Base-by-base conservation (phyloP, 2,113 vertebrate species). In the Gulo gulo region DNA sequence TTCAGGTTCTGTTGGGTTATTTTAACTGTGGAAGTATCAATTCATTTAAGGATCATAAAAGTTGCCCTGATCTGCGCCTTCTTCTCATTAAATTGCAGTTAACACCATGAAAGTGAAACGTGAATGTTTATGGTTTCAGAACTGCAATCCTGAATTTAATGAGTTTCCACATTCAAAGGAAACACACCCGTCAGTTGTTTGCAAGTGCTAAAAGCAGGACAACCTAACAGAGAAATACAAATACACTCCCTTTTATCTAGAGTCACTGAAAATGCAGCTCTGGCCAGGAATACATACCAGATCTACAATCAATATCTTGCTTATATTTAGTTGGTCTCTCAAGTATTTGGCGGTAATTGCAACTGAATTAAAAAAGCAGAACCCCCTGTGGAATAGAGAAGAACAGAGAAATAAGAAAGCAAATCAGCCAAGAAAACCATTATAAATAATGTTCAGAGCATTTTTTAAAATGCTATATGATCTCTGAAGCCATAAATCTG, bases 401-500 rank as follows among this genome's bases (percentile, higher is more conserved):
- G 98, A 99, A 99, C 98, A 99, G 97, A 98, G 98, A 99, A 99
- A 99, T 98, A 98, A 99, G 98, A 99, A 99, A 98, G 98, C 97
- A 99, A 98, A 99, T 99, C 98, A 99, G 98, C 98, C 98, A 99
- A 98, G 98, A 98, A 99, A 99, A 99, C 98, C 98, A 98, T 98
- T 99, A 99, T 99, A 99, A 99, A 99, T 99, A 99, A 99, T 98
- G 98, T 98, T 98, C 98, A 98, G 99, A 99, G 98, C 98, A 98
- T 99, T 99, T 99, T 98, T 98, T 98, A 98, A 99, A 99, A 99
- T 98, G 98, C 99, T 99, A 98, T 99, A 99, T 99, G 99, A 99
- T 99, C 99, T 99, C 98, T 98, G 98, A 99, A 99, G 99, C 98
- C 98, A 99, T 99, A 99, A 99, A 99, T 99, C 99, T 99, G 98